Base-by-base conservation (phyloP, 2,113 vertebrate genomes). In the Elaphurus davidianus region DNA sequence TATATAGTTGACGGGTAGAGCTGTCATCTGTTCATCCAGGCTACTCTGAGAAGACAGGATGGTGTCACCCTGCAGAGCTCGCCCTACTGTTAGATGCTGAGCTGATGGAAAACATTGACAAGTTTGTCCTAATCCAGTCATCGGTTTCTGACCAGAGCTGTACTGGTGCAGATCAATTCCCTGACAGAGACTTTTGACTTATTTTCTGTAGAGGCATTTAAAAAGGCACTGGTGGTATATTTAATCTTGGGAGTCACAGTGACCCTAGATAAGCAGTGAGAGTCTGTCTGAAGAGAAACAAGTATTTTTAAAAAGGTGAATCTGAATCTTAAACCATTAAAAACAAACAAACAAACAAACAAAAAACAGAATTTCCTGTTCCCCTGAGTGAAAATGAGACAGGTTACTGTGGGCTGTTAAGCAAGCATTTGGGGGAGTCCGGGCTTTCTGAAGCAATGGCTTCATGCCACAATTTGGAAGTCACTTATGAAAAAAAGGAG, bases 31-130 rank as follows among this genome's bases (percentile, higher is more conserved):
- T 54, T 50, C 45, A 60, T 8, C 1, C 2, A 23, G 40, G 21
- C 36, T 60, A 0, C 33, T 33, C 55, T n/a, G 36, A 40, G 28
- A 15, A 27, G 27, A 25, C n/a, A 25, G 4, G 6, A 8, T 7
- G 12, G 3, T 10, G 6, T 79, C 36, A 0, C 30, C 7, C 3
- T 5, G 5, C 19, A 21, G 0, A 2, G 36, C 43, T n/a, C 0
- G n/a, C 19, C 6, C 54, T 3, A 2, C 67, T 27, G 1, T 28
- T 27, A 33, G 88, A 33, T 5, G 1, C 3, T 3, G 33, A 62
- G 13, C 59, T 19, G 9, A 21, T 3, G 33, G 84, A 9, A 57
- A 13, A 60, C 43, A 21, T 4, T 3, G 40, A 12, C 17, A 7
- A 40, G 36, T 21, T 62, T 36, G 17, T 57, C 36, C 25, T 81